phyloP scores from a whole-genome alignment of 2,888 invertebrate genomes.

The Ormyrus thymus region DNA sequence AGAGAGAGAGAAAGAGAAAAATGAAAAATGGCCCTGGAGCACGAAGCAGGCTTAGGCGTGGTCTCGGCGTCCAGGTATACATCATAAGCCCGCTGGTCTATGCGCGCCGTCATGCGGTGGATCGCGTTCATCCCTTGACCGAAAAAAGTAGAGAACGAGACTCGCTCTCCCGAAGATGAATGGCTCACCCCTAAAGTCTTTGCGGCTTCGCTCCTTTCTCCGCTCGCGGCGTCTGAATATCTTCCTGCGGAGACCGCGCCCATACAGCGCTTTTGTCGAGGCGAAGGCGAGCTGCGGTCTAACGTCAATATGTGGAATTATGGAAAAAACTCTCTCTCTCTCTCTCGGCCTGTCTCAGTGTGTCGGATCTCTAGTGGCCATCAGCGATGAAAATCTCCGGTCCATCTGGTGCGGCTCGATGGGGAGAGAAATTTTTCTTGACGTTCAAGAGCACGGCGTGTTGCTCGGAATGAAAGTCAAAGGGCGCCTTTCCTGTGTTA shows the following conservation, averaged over 20 bases:
- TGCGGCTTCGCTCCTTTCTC: constrained; percentile 35
- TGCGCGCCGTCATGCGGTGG: constrained; percentile 30
- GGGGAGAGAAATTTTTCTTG: constrained; percentile 26
- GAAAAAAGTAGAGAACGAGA: neutral
- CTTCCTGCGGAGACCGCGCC: constrained; percentile 48
- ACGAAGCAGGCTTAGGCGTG: constrained; percentile 42
- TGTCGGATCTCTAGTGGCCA: constrained; percentile 41
- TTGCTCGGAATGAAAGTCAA: neutral
- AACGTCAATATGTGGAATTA: no score
- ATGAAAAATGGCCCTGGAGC: constrained; percentile 36
- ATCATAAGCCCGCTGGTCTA: constrained; percentile 8
- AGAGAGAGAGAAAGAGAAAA: constrained; percentile 24
- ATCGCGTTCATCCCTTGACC: constrained; percentile 46
- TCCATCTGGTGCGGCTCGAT: constrained; percentile 33
- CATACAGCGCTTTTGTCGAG: constrained; percentile 45
- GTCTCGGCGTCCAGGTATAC: constrained; percentile 33
- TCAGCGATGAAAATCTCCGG: constrained; percentile 49
- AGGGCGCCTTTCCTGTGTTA: neutral
- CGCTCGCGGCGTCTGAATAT: constrained; percentile 29
- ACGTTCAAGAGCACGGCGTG: neutral
- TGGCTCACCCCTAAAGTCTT: constrained; percentile 47
- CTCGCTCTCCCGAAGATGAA: constrained; percentile 34
- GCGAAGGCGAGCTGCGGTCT: neutral
- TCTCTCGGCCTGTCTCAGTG: constrained; percentile 16
- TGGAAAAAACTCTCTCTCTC: neutral